These are phyloP conservation scores for Neoarius graeffei DNA, from an alignment of 2,113 vertebrate species.

Conservation along the genomic window DNA sequence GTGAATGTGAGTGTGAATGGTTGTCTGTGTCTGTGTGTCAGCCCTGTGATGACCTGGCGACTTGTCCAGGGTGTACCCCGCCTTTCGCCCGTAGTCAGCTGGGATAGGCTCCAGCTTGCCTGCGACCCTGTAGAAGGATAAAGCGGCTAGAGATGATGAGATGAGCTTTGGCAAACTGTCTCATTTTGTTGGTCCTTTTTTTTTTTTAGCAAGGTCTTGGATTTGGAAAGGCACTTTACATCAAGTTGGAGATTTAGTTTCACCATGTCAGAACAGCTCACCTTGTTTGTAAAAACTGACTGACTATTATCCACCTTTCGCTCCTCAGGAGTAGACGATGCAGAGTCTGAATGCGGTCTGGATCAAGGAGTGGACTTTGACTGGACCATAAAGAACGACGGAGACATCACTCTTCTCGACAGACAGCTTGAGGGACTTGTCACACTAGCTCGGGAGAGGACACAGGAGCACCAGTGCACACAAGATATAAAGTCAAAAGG, in stretches of 20 bases:
- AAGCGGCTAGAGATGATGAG: too few species aligned
- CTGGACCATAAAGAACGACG: slow-evolving; percentile 80
- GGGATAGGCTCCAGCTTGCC: too few species aligned
- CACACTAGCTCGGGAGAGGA: slow-evolving; percentile 54
- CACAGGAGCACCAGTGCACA: background rate
- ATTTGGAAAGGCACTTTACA: background rate
- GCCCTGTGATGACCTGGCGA: too few species aligned
- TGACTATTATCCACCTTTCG: background rate
- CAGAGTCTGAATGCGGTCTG: slow-evolving; percentile 88
- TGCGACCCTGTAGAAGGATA: too few species aligned
- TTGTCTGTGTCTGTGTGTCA: too few species aligned
- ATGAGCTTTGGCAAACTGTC: background rate
- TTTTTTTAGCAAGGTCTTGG: background rate
- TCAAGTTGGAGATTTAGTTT: background rate
- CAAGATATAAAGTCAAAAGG: background rate
- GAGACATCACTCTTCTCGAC: slow-evolving; percentile 62
- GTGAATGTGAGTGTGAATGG: too few species aligned
- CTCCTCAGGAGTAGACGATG: slow-evolving; percentile 81
- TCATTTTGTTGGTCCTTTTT: background rate
- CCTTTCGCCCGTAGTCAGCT: too few species aligned
- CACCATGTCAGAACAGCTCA: background rate
- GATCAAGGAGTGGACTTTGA: slow-evolving; percentile 80
- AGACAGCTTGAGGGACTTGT: slow-evolving; percentile 76
- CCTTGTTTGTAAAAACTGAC: background rate
- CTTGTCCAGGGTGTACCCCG: too few species aligned